A percentile compares a stretch with the other conserved stretches of the same genome.
phyloP scores from a whole-genome alignment of 1,140 invertebrate genomes.

The Heliconius hewitsoni region DNA sequence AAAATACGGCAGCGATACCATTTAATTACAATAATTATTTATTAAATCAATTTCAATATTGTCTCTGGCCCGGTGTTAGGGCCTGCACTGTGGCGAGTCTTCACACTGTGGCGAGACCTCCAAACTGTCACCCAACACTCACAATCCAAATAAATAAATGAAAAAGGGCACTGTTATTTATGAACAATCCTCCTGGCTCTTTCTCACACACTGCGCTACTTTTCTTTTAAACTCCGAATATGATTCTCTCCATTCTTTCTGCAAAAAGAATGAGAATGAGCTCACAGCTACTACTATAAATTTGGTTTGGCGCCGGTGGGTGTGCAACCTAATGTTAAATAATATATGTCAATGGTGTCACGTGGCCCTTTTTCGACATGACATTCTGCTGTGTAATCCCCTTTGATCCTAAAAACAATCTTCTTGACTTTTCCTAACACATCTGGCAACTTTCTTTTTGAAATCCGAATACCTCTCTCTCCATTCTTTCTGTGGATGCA shows the following conservation, averaged over 20 bases:
- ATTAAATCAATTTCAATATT: constrained; percentile 79
- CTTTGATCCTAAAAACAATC: constrained; percentile 88
- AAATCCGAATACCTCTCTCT: constrained; percentile 97
- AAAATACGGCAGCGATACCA: constrained; percentile 79
- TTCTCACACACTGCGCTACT: constrained; percentile 98
- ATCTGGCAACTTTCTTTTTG: constrained; percentile 97
- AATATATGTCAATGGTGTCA: constrained; percentile 58
- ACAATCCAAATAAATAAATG: constrained; percentile 76
- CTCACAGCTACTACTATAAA: constrained; percentile 61
- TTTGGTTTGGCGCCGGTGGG: constrained; percentile 49
- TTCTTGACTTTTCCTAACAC: constrained; percentile 98
- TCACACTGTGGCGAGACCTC: constrained; percentile 40
- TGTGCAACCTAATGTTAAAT: constrained; percentile 58
- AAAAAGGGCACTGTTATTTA: constrained; percentile 83
- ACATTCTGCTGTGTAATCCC: constrained; percentile 59
- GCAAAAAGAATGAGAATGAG: constrained; percentile 82
- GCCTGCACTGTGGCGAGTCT: constrained; percentile 58
- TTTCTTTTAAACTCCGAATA: constrained; percentile 98
- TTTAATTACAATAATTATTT: constrained; percentile 79
- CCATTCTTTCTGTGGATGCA: constrained; percentile 95
- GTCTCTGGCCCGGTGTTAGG: constrained; percentile 70
- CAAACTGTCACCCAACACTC: constrained; percentile 75
- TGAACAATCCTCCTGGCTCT: constrained; percentile 98
- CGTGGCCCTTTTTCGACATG: constrained; percentile 70
- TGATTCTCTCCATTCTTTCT: constrained; percentile 99